Evolutionary conservation across 2,113 vertebrate genomes (phyloP).

Genomic region (Forbesichthys papilliferus): DNA sequence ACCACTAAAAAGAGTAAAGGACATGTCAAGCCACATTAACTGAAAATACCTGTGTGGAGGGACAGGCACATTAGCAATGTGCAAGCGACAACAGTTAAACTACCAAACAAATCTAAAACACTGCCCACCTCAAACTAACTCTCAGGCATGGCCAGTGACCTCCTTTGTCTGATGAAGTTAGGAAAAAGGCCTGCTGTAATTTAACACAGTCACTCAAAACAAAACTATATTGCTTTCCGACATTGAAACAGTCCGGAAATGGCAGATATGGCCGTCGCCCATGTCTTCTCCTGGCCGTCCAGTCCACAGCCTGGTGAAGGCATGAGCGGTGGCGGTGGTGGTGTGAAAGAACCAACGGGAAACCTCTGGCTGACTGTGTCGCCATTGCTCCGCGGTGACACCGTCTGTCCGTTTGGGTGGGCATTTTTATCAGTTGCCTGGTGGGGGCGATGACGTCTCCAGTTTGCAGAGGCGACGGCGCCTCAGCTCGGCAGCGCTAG

Average conservation of each 20-base stretch:
- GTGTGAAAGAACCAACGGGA: conserved; percentile 21
- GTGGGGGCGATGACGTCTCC: conserved; percentile 66
- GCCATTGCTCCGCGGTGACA: conserved; percentile 39
- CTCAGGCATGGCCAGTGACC: background rate
- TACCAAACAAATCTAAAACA: conserved; percentile 23
- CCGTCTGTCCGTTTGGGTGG: conserved; percentile 15
- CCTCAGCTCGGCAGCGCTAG: conserved; percentile 83
- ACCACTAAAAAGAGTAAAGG: too few relatives aligned
- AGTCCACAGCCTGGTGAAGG: conserved; percentile 45
- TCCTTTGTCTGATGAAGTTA: conserved; percentile 3
- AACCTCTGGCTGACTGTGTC: conserved; percentile 2
- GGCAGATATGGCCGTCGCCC: conserved; percentile 7
- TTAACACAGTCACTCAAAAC: background rate
- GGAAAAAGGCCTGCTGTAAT: conserved; percentile 30
- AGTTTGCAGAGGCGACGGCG: conserved; percentile 89
- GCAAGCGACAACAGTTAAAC: conserved; percentile 44
- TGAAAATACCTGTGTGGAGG: too few relatives aligned
- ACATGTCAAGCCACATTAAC: too few relatives aligned
- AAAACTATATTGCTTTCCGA: conserved; percentile 44
- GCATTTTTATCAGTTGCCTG: conserved; percentile 76
- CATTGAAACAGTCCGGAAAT: conserved; percentile 28
- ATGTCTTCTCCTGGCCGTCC: conserved; percentile 25
- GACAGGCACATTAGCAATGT: conserved; percentile 7
- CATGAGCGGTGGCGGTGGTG: conserved; percentile 10
- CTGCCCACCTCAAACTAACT: background rate